phyloP scores from a whole-genome alignment of 2,797 vertebrate genomes.

The Vireo griseus region DNA sequence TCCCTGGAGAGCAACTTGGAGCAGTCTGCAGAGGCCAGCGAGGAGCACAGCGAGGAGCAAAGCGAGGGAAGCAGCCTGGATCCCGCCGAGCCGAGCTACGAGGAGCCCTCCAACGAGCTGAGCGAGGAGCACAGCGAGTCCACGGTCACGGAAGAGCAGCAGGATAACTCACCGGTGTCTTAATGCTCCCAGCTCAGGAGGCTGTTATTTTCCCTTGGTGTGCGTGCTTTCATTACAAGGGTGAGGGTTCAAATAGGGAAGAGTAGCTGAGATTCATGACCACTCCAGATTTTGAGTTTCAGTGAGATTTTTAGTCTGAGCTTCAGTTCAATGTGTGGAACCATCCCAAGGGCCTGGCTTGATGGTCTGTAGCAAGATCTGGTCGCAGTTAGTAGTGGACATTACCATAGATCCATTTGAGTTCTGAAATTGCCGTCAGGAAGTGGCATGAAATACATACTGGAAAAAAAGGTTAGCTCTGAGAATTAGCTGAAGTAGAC shows the following conservation, averaged over 20 bases:
- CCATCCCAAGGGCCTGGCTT: constrained; percentile 56
- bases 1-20: constrained; percentile 72
- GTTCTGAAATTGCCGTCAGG: constrained; percentile 66
- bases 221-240: constrained; percentile 61
- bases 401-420: constrained; percentile 54
- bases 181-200: constrained; percentile 22
- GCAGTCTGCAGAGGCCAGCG: constrained; percentile 49
- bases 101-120: constrained; percentile 59
- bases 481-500: constrained; percentile 50
- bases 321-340: constrained; percentile 58
- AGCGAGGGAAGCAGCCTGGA: constrained; percentile 72
- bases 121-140: constrained; percentile 53
- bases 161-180: constrained; percentile 45
- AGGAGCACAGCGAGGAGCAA: constrained; percentile 70
- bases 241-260: constrained; percentile 64
- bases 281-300: constrained; percentile 63
- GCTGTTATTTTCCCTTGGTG: constrained; percentile 34
- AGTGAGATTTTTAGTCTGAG: constrained; percentile 53
- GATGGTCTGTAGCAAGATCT: constrained; percentile 53
- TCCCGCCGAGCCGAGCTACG: constrained; percentile 33
- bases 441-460: constrained; percentile 68
- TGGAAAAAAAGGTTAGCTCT: constrained; percentile 60
- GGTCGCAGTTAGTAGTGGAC: constrained; percentile 63
- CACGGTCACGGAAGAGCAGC: constrained; percentile 60
- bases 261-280: constrained; percentile 55